Percentiles rank a stretch among this genome's conserved stretches.
phyloP scores from a whole-genome alignment of 2,888 invertebrate genomes.

The Fragum whitleyi region DNA sequence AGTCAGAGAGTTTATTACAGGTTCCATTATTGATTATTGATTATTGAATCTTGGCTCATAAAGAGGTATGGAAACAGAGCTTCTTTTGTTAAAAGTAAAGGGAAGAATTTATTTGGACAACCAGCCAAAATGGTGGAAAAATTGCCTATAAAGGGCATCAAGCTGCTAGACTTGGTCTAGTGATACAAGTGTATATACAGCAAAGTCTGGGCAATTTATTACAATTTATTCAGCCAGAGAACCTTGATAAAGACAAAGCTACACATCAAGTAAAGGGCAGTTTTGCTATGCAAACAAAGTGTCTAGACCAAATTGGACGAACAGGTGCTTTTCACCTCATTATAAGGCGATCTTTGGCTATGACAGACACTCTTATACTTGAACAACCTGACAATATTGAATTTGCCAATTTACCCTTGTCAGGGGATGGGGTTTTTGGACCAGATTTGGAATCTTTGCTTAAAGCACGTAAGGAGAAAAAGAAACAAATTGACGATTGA shows the following conservation, averaged over 20 bases:
- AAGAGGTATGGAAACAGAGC: conserved; percentile 42
- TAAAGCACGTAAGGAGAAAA: conserved; percentile 49
- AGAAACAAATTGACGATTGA: conserved; percentile 46
- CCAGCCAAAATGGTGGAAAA: conserved; percentile 52
- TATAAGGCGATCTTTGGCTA: conserved; percentile 23
- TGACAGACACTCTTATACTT: conserved; percentile 42
- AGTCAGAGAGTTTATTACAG: conserved; percentile 37
- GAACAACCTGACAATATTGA: conserved; percentile 9
- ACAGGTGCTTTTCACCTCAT: conserved; percentile 49
- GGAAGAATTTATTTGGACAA: conserved; percentile 33
- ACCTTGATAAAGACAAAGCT: conserved; percentile 16
- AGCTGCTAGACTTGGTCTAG: conserved; percentile 37
- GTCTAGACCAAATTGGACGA: conserved; percentile 48
- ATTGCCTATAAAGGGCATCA: conserved; percentile 48
- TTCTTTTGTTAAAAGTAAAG: conserved; percentile 43
- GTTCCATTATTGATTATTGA: conserved; percentile 41
- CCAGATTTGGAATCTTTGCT: conserved; percentile 29
- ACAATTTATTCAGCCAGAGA: conserved; percentile 11
- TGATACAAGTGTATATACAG: conserved; percentile 39
- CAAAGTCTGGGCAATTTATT: conserved; percentile 44
- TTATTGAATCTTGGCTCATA: conserved; percentile 37
- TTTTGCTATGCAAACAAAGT: conserved; percentile 53
- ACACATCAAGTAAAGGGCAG: conserved; percentile 40
- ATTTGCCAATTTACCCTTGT: conserved; percentile 43
- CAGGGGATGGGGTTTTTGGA: conserved; percentile 47